Evolutionary conservation across 2,113 vertebrate genomes (phyloP).

Genomic region (Phasianus colchicus): DNA sequence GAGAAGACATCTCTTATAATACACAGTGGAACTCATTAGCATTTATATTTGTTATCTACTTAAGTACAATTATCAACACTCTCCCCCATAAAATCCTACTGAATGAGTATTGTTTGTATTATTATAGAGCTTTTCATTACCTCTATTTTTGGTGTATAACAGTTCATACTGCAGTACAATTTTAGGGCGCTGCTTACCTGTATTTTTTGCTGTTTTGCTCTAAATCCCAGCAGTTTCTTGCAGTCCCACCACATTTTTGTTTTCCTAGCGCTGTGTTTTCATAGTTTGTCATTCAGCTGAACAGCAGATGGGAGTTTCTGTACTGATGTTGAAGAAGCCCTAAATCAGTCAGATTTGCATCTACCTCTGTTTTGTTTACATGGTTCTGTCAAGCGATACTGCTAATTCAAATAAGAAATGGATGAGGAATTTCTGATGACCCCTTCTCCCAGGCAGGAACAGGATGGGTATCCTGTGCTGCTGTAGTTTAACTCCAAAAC

Average conservation of each 20-base stretch:
- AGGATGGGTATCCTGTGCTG: not conserved
- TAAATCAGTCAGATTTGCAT: not conserved
- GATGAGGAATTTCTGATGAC: not conserved
- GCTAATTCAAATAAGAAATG: not conserved
- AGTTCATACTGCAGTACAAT: not conserved
- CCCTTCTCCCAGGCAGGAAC: not conserved
- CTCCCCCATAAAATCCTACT: conserved; percentile 24
- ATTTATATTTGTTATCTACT: conserved; percentile 73
- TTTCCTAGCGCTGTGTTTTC: not conserved
- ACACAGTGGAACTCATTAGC: conserved; percentile 66
- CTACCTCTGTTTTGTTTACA: conserved; percentile 2
- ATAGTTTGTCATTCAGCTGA: conserved; percentile 13
- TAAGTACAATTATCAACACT: conserved; percentile 65
- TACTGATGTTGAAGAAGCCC: not conserved
- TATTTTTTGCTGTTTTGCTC: not conserved
- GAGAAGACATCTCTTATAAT: conserved; percentile 72
- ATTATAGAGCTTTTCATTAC: conserved; percentile 20
- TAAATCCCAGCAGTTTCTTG: not conserved
- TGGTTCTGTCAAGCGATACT: not conserved
- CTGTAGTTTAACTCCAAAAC: not conserved
- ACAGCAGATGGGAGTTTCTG: not conserved
- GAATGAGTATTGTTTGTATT: conserved; percentile 43
- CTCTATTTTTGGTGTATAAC: not conserved
- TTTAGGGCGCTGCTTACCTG: not conserved
- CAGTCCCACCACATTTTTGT: not conserved